Percentiles rank a stretch among this genome's conserved stretches.
These are phyloP conservation scores for Leucoma salicis DNA, from an alignment of 2,888 invertebrate genomes.

Conservation along the genomic window DNA sequence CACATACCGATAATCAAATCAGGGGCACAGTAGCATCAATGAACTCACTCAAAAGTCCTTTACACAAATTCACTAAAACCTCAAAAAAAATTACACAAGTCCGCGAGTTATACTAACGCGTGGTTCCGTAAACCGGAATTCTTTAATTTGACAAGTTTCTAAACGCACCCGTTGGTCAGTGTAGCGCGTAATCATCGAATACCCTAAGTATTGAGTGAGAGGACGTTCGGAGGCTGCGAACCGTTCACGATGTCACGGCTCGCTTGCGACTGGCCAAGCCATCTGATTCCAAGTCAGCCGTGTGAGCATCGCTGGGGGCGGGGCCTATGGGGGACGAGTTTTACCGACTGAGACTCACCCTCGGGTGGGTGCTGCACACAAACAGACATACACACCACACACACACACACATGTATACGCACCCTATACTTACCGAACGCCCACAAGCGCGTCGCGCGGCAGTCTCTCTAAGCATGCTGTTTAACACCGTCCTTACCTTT, in stretches of 20 bases:
- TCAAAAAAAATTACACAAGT: slow-evolving; percentile 59
- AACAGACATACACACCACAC: slow-evolving; percentile 28
- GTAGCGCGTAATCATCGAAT: slow-evolving; percentile 79
- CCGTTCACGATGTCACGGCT: slow-evolving; percentile 80
- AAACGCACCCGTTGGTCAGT: slow-evolving; percentile 63
- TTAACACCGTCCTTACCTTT: slow-evolving; percentile 32
- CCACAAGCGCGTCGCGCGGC: slow-evolving; percentile 31
- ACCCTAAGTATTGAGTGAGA: slow-evolving; percentile 64
- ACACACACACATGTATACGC: slow-evolving; percentile 26
- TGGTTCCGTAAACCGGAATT: slow-evolving; percentile 56
- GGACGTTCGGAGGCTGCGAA: slow-evolving; percentile 68
- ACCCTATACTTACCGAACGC: slow-evolving; percentile 36
- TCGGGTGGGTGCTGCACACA: slow-evolving; percentile 69
- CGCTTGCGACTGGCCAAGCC: slow-evolving; percentile 79
- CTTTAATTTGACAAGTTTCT: slow-evolving; percentile 76
- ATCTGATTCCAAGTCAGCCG: slow-evolving; percentile 82
- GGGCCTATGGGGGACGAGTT: slow-evolving; percentile 55
- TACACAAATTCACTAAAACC: slow-evolving; percentile 53
- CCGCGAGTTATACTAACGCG: slow-evolving; percentile 49
- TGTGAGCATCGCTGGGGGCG: slow-evolving; percentile 77
- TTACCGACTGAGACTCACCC: slow-evolving; percentile 61
- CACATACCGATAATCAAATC: slow-evolving; percentile 42
- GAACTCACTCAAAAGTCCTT: slow-evolving; percentile 41
- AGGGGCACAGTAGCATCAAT: slow-evolving; percentile 38
- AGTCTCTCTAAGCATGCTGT: slow-evolving; percentile 36